Evolutionary conservation across 2,888 invertebrate species (phyloP).

Genomic region (Luffia ferchaultella): DNA sequence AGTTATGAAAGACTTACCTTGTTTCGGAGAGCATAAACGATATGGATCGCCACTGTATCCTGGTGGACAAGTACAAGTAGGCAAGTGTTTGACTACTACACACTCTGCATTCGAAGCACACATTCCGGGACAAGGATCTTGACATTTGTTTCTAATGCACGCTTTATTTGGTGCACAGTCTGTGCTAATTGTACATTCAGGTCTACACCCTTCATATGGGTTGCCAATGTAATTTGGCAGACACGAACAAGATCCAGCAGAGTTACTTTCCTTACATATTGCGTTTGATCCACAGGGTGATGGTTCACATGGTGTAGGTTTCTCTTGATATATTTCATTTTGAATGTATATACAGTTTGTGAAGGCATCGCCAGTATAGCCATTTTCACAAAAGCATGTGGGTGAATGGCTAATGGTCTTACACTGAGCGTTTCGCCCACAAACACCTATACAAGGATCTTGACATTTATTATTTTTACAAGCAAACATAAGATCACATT

Average conservation of each 20-base stretch:
- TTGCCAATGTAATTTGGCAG: constrained; percentile 77
- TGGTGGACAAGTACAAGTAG: constrained; percentile 70
- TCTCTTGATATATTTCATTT: constrained; percentile 44
- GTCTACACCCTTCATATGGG: constrained; percentile 80
- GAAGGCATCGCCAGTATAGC: constrained; percentile 76
- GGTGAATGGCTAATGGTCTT: constrained; percentile 78
- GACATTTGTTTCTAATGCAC: constrained; percentile 77
- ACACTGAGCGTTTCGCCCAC: constrained; percentile 76
- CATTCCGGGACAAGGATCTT: constrained; percentile 80
- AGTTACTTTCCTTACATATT: constrained; percentile 65
- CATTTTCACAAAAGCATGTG: constrained; percentile 73
- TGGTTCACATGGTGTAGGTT: constrained; percentile 64
- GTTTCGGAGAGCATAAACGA: constrained; percentile 57
- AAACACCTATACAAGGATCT: constrained; percentile 74
- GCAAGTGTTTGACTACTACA: constrained; percentile 74
- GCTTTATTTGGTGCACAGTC: constrained; percentile 76
- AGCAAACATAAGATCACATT: constrained; percentile 70
- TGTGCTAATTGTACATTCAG: constrained; percentile 76
- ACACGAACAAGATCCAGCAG: constrained; percentile 74
- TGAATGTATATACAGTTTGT: constrained; percentile 57
- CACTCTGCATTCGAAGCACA: constrained; percentile 78
- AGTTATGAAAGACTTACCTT: constrained; percentile 33
- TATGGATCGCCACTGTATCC: constrained; percentile 82
- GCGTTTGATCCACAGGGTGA: constrained; percentile 73
- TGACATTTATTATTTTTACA: constrained; percentile 73